A percentile compares a stretch with the other conserved stretches of the same genome.
phyloP scores from a whole-genome alignment of 2,113 vertebrate genomes.

The Anser cygnoides region DNA sequence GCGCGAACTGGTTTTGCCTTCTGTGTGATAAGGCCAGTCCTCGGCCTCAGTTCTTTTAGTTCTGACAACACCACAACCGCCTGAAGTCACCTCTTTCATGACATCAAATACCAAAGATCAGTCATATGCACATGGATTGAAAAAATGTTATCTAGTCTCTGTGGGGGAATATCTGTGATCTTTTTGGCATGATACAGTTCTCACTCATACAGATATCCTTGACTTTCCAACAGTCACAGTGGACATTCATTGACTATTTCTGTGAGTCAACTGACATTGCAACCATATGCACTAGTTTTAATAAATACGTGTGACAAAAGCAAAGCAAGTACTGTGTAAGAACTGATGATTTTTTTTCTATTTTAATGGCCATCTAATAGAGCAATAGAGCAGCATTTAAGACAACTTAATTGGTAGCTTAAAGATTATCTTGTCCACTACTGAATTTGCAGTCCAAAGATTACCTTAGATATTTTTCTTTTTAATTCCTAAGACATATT shows the following conservation, averaged over 20 bases:
- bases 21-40: not conserved
- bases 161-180: not conserved
- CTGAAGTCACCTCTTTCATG: not conserved
- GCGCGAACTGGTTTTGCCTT: not conserved
- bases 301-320: not conserved
- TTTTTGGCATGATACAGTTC: not conserved
- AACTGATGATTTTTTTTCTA: not conserved
- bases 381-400: not conserved
- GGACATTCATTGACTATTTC: rapidly evolving
- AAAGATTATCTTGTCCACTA: not conserved
- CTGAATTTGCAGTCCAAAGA: not conserved
- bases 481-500: not conserved
- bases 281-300: not conserved
- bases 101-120: not conserved
- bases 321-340: not conserved
- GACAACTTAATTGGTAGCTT: not conserved
- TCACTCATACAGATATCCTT: not conserved
- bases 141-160: not conserved
- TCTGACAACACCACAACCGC: not conserved
- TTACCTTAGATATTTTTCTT: not conserved
- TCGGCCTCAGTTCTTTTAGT: not conserved
- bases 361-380: not conserved
- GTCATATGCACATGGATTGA: not conserved
- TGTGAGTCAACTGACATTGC: not conserved
- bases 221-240: not conserved